Evolutionary conservation across 2,888 invertebrate genomes (phyloP), one percentile per base, ranked within the genome.

Genomic region (Phragmatobia fuliginosa): DNA sequence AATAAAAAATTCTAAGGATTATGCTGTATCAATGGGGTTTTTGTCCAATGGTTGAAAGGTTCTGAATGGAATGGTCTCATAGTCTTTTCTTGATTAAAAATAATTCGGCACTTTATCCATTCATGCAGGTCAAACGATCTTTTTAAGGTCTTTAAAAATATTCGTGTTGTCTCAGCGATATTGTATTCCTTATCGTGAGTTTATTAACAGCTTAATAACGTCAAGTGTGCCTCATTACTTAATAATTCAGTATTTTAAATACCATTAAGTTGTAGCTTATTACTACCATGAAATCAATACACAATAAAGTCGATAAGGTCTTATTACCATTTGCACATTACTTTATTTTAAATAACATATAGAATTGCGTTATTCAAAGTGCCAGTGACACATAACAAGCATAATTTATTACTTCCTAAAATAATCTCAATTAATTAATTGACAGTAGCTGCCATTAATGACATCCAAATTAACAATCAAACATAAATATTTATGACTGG

Each of bases 401-500:
- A 32, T 1, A 61, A 38, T 58, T 59, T 67, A 67, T 66, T 16
- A 11, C 45, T 63, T 33, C 45, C 61, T 61, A 67, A 72, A 68
- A 60, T 64, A 65, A 59, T 63, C 65, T 32, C 33, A 72, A 63
- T 72, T 69, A 62, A 71, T 71, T 36, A 31, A 62, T 58, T 69
- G 45, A 73, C 72, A 68, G 45, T 62, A 63, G 59, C 63, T 71
- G 60, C 73, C 71, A 73, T 72, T 72, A 69, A 36, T 58, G 62
- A 73, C 62, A 25, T 64, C 68, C 65, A 33, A 31, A 38, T 64
- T 69, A 80, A 62, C 66, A 64, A 62, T 56, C 49, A 63, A 70
- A 60, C 61, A 73, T 76, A 68, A 73, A 80, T 82, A 82, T 81
- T 78, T 75, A 82, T 80, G 70, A 59, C 28, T 68, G 71, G 70